Evolutionary conservation across 2,888 invertebrate genomes (phyloP).

Genomic region (Chymomyza amoena): DNA sequence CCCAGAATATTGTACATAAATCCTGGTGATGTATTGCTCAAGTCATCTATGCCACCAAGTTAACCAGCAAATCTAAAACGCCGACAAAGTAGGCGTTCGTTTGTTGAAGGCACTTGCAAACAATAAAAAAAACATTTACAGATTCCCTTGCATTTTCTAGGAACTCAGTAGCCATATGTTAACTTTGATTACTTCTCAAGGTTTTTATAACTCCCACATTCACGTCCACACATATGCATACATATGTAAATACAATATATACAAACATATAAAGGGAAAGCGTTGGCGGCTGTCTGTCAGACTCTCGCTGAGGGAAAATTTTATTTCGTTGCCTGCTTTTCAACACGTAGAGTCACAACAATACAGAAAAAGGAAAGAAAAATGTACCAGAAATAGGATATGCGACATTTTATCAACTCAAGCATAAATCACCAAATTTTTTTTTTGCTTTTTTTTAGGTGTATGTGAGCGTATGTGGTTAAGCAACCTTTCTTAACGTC

Average conservation of each 20-base stretch:
- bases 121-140: constrained; percentile 42
- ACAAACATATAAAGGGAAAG: neutral
- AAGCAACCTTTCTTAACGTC: neutral
- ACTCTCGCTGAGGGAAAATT: constrained; percentile 8
- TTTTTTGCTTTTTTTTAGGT: neutral
- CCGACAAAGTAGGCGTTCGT: neutral
- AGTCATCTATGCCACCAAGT: neutral
- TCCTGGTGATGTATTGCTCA: neutral
- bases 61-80: neutral
- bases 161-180: constrained; percentile 49
- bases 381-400: constrained; percentile 30
- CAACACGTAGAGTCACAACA: neutral
- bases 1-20: neutral
- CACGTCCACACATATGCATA: neutral
- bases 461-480: neutral
- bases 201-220: constrained; percentile 28
- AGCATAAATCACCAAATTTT: constrained; percentile 44
- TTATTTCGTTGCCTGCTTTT: constrained; percentile 31
- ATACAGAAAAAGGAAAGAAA: constrained; percentile 10
- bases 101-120: constrained; percentile 32
- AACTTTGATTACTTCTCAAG: constrained; percentile 56
- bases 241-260: neutral
- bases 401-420: constrained; percentile 46
- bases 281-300: neutral
- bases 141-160: constrained; percentile 52